Evolutionary conservation across 2,888 invertebrate genomes (phyloP).

Genomic region (Zygothrica quintamaculata): DNA sequence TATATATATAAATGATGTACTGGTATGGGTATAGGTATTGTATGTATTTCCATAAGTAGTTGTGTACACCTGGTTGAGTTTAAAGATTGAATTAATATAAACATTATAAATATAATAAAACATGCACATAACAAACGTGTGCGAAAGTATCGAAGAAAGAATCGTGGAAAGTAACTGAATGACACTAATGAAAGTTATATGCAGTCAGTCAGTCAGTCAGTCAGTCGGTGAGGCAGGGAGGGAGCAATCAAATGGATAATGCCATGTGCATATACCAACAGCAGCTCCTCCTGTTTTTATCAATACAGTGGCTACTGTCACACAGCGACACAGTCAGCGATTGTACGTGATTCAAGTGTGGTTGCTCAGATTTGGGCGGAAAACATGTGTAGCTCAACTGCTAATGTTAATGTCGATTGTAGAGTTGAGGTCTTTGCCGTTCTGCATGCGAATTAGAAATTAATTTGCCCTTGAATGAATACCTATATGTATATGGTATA

Average conservation of each 20-base stretch:
- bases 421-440: constrained; percentile 61
- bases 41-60: no score
- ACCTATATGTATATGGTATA: constrained; percentile 30
- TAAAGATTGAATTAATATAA: background rate
- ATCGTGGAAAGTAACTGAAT: no score
- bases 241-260: constrained; percentile 14
- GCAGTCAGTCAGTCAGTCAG: no score
- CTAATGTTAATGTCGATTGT: constrained; percentile 72
- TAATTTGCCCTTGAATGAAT: constrained; percentile 70
- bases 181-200: no score
- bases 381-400: constrained; percentile 83
- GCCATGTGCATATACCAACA: constrained; percentile 25
- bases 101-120: no score
- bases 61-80: constrained; percentile 4
- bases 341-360: constrained; percentile 76
- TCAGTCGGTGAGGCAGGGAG: no score
- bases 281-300: no score
- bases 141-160: no score
- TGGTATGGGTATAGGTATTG: constrained; percentile 1
- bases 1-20: background rate
- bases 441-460: constrained; percentile 83
- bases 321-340: constrained; percentile 8
- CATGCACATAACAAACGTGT: no score
- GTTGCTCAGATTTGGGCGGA: constrained; percentile 80
- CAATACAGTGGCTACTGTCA: background rate